Conservation (phyloP, 2,113 vertebrate species). For the Laticauda colubrina region DNA sequence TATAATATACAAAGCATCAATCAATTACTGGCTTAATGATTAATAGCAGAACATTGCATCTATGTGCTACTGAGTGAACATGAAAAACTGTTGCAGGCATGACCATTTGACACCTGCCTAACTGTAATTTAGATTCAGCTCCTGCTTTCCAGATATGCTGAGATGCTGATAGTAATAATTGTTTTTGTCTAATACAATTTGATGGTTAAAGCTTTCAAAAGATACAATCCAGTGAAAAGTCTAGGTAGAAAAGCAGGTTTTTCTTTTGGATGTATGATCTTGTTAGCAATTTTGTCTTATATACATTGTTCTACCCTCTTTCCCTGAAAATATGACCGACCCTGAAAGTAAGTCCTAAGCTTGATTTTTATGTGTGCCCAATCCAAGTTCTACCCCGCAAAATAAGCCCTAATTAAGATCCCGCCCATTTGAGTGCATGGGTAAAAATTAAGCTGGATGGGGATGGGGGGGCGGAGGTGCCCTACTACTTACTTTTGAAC, state of each 20-base stretch:
- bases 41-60: not conserved
- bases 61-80: slow-evolving; percentile 31
- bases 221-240: not conserved
- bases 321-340: no score
- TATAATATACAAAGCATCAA: slow-evolving; percentile 24
- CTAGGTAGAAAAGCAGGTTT: not conserved
- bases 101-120: not conserved
- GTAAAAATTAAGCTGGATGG: no score
- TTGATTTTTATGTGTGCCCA: no score
- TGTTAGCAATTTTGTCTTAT: not conserved
- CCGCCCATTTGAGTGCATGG: no score
- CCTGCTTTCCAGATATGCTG: not conserved
- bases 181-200: not conserved
- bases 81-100: slow-evolving; percentile 16
- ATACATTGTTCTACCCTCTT: not conserved
- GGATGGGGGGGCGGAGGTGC: no score
- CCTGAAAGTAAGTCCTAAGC: no score
- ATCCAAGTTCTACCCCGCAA: no score
- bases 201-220: not conserved
- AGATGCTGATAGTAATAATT: not conserved
- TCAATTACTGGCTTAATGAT: slow-evolving; percentile 30
- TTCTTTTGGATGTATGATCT: not conserved
- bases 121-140: not conserved
- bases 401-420: no score
- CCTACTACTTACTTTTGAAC: no score